Evolutionary conservation across 2,113 vertebrate genomes (phyloP).

Genomic region (Sprattus sprattus): DNA sequence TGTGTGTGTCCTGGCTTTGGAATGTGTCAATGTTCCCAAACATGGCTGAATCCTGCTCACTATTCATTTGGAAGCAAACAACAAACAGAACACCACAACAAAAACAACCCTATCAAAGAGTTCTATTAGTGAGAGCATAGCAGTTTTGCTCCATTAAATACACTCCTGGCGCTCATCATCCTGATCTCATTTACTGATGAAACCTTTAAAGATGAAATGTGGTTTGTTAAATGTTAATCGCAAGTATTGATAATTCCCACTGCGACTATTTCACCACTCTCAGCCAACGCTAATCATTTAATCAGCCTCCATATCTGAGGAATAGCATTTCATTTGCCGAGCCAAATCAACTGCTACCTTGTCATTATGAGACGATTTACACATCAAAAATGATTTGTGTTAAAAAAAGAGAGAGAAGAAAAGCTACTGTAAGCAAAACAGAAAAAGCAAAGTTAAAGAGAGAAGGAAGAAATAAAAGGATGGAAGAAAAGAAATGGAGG

Average conservation of each 20-base stretch:
- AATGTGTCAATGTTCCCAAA: not conserved
- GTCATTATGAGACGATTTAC: not conserved
- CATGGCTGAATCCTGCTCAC: not conserved
- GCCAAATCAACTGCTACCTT: not conserved
- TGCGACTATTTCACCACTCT: not conserved
- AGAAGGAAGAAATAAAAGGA: not conserved
- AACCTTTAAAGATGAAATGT: constrained; percentile 6
- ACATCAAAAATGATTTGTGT: constrained; percentile 7
- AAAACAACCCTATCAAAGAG: not conserved
- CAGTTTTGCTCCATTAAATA: not conserved
- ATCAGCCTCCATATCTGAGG: not conserved
- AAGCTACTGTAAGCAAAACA: not conserved
- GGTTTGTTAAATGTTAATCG: not conserved
- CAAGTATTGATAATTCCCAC: constrained; percentile 13
- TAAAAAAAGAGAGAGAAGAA: not conserved
- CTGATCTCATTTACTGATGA: not conserved
- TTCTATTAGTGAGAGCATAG: not conserved
- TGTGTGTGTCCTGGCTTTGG: not conserved
- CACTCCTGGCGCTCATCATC: not conserved
- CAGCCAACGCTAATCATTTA: not conserved
- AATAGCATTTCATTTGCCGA: not conserved
- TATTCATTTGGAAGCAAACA: not conserved
- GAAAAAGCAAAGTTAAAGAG: not conserved
- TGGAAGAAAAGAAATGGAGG: not conserved
- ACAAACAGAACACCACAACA: not conserved